Evolutionary conservation across 2,113 vertebrate species (phyloP), one percentile per base, ranked within the genome.

Genomic region (Hiodon tergisus): DNA sequence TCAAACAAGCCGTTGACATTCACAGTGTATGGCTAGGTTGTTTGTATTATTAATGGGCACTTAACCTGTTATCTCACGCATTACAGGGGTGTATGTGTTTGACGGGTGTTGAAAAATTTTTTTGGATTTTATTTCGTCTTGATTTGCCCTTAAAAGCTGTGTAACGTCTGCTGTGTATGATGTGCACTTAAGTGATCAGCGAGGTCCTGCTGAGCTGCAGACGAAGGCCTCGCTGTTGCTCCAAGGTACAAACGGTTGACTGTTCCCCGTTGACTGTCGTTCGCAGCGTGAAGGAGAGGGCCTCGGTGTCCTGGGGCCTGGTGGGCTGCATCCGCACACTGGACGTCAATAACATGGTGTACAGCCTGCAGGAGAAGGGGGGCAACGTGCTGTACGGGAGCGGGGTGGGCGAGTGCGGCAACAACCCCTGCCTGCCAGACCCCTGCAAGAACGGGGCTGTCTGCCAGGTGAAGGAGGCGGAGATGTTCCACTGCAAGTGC

Each of bases 401-500:
- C 0, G 86, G 83, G 0, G 92, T 97, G 75, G 94, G 94, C 2
- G 90, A 96, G 84, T 97, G 96, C 0, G 94, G 95, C 55, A 91
- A 90, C 81, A 88, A 95, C 78, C 95, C 96, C 7, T 98, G 96
- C 73, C 78, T 85, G 78, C 96, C 95, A 47, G 94, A 90, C 82
- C 97, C 96, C 51, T 98, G 97, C 81, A 94, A 87, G 67, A 93
- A 94, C 0, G 88, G 89, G 0, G 97, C 89, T 0, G 46, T 81
- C 0, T 98, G 96, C 89, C 93, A 89, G 31, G 84, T 88, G 68
- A 93, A 90, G 79, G 94, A 94, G 74, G 93, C 90, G 0, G 94
- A 94, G 86, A 89, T 90, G 91, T 98, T 98, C 91, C 93, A 90
- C 80, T 98, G 97, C 86, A 91, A 92, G 85, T 99, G 97, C 74